A percentile compares a stretch with the other conserved stretches of the same genome.
Evolutionary conservation across 2,797 vertebrate genomes (phyloP).

Genomic region (Poeciliopsis infans): DNA sequence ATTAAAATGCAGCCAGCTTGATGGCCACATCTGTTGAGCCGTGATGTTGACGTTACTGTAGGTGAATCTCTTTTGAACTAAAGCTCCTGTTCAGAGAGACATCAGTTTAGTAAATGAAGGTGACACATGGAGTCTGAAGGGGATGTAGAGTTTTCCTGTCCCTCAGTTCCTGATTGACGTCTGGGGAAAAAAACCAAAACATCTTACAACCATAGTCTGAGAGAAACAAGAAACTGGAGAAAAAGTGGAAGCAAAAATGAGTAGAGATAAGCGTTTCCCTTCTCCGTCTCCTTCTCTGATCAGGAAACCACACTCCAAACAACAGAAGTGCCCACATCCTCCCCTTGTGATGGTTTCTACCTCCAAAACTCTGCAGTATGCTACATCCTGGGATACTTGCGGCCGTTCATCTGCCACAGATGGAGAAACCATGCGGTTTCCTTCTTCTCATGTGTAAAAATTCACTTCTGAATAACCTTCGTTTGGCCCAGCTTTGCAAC

Average conservation of each 20-base stretch:
- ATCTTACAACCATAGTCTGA: slow-evolving; percentile 40
- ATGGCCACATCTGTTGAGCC: slow-evolving; percentile 1
- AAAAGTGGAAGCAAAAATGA: slow-evolving; percentile 64
- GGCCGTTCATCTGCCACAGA: slow-evolving; percentile 35
- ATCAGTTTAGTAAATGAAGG: slow-evolving; percentile 43
- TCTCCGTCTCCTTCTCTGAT: slow-evolving; percentile 45
- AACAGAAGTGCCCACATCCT: slow-evolving; percentile 65
- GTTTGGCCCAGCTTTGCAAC: slow-evolving; percentile 43
- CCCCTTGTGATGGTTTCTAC: slow-evolving; percentile 35
- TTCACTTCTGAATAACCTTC: slow-evolving; percentile 24
- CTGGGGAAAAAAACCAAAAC: slow-evolving; percentile 34
- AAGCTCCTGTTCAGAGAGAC: slow-evolving; percentile 29
- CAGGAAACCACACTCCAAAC: slow-evolving; percentile 78
- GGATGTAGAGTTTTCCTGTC: slow-evolving; percentile 71
- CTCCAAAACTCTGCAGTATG: slow-evolving; percentile 30
- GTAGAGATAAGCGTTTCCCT: slow-evolving; percentile 49
- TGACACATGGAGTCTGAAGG: slow-evolving; percentile 59
- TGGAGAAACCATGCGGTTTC: slow-evolving; percentile 44
- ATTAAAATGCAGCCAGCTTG: neutral
- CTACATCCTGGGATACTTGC: slow-evolving; percentile 39
- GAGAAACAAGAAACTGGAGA: slow-evolving; percentile 44
- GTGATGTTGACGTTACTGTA: slow-evolving; percentile 1
- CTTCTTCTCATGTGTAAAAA: slow-evolving; percentile 27
- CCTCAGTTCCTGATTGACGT: slow-evolving; percentile 65
- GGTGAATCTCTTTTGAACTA: slow-evolving; percentile 21